A percentile compares a stretch with the other conserved stretches of the same genome.
Evolutionary conservation across 2,888 invertebrate genomes (phyloP).

Genomic region (Apocheima hispidaria): DNA sequence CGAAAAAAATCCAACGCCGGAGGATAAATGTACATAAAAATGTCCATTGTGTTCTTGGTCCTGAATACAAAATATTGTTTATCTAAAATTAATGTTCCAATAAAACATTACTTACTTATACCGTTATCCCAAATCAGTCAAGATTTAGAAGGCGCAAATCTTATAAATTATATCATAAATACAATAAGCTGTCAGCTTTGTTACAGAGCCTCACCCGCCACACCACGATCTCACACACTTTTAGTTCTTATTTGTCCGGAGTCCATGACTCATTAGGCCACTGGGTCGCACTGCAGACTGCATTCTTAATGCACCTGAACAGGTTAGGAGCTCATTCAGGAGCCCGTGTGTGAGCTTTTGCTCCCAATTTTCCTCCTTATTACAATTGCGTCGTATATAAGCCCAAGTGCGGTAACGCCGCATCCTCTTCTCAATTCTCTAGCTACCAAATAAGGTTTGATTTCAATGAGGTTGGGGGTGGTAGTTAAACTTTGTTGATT

Average conservation of each 20-base stretch:
- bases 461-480: background rate
- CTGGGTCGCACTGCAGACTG: slow-evolving; percentile 63
- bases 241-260: background rate
- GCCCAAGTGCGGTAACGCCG: background rate
- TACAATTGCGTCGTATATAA: slow-evolving; percentile 21
- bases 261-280: slow-evolving; percentile 70
- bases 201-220: slow-evolving; percentile 14
- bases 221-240: background rate
- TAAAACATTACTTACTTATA: too few relatives aligned
- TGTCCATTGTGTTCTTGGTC: too few relatives aligned
- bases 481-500: background rate
- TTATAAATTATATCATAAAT: background rate
- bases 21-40: too few relatives aligned
- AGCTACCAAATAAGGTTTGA: background rate
- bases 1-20: too few relatives aligned
- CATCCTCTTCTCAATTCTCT: slow-evolving; percentile 26
- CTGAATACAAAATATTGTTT: too few relatives aligned
- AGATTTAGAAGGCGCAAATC: background rate
- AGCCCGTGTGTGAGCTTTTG: slow-evolving; percentile 29
- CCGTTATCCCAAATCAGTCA: too few relatives aligned
- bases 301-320: slow-evolving; percentile 59
- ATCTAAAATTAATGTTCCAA: too few relatives aligned
- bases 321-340: slow-evolving; percentile 53
- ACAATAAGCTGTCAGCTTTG: background rate
- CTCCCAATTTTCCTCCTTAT: slow-evolving; percentile 45